Percentiles rank a stretch among this genome's conserved stretches.
These are phyloP conservation scores for Chrysochloris asiatica DNA, from an alignment of 2,113 vertebrate species.

Conservation along the genomic window DNA sequence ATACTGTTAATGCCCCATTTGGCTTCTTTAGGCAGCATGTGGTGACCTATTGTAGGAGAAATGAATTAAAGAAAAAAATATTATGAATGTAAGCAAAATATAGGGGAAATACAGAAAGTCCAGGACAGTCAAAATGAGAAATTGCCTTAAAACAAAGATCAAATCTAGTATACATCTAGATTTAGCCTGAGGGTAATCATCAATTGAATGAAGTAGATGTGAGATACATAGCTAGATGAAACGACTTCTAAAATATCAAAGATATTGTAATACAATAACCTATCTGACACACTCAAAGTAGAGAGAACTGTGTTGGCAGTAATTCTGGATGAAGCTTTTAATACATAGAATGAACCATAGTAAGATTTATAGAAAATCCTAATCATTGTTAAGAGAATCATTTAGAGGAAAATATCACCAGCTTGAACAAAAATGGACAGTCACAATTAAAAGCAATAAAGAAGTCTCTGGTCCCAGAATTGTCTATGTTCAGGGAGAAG, in stretches of 20 bases:
- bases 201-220: not conserved
- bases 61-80: not conserved
- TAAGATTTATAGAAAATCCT: constrained; percentile 11
- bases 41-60: not conserved
- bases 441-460: not conserved
- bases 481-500: not conserved
- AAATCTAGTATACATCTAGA: not conserved
- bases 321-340: not conserved
- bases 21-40: not conserved
- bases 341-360: not conserved
- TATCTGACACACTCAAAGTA: not conserved
- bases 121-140: not conserved
- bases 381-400: not conserved
- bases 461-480: not conserved
- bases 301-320: not conserved
- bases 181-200: not conserved
- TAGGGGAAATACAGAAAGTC: not conserved
- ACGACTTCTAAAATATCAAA: not conserved
- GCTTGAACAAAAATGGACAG: not conserved
- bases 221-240: not conserved
- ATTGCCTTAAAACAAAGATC: not conserved
- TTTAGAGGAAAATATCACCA: not conserved
- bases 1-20: not conserved
- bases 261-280: not conserved
- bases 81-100: not conserved